Conservation (phyloP, 2,888 invertebrate species). For the Pandemis cinnamomeana region DNA sequence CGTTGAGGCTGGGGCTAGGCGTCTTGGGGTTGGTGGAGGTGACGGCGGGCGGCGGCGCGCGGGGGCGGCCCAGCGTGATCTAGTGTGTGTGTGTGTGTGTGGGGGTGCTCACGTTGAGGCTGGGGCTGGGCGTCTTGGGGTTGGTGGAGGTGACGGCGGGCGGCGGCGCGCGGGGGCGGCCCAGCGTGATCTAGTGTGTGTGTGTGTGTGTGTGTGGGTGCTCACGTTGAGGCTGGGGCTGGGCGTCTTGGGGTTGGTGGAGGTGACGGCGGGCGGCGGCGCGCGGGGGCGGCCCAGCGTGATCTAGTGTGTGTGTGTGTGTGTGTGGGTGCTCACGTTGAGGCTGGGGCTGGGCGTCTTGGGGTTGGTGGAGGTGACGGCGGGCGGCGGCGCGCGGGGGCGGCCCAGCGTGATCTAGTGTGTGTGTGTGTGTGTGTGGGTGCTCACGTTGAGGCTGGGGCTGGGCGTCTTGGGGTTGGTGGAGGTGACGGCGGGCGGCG, state of each 20-base stretch:
- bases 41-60: conserved; percentile 75
- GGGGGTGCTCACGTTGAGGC: conserved; percentile 62
- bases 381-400: conserved; percentile 60
- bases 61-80: conserved; percentile 85
- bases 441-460: conserved; percentile 82
- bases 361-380: conserved; percentile 92
- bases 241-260: conserved; percentile 94
- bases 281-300: conserved; percentile 80
- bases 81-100: conserved; percentile 51
- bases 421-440: too few relatives aligned
- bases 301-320: conserved; percentile 73
- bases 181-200: conserved; percentile 86
- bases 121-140: conserved; percentile 93
- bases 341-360: conserved; percentile 93
- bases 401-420: conserved; percentile 86
- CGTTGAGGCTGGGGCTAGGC: conserved; percentile 88
- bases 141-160: conserved; percentile 90
- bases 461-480: conserved; percentile 94
- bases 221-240: conserved; percentile 86
- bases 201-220: too few relatives aligned
- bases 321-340: too few relatives aligned
- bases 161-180: conserved; percentile 62
- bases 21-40: conserved; percentile 94
- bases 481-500: conserved; percentile 86
- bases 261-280: conserved; percentile 85